These are phyloP conservation scores for Enoplolaimus lenunculus DNA, from an alignment of 2,888 invertebrate species.

Conservation along the genomic window DNA sequence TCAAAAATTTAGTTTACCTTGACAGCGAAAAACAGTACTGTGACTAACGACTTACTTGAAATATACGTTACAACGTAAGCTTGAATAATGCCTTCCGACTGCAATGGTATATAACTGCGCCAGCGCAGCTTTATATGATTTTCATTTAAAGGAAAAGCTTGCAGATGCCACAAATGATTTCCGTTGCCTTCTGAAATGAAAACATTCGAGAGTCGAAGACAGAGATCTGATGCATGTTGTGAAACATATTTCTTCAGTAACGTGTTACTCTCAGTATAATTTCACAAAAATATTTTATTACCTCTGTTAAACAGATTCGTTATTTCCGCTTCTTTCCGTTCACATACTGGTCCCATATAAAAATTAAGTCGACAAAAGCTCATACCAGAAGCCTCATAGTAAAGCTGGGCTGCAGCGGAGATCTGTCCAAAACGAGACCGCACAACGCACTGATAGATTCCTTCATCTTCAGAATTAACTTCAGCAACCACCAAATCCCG, in stretches of 20 bases:
- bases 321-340: too few relatives aligned
- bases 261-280: too few relatives aligned
- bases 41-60: too few relatives aligned
- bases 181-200: neutral
- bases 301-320: too few relatives aligned
- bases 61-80: conserved; percentile 7
- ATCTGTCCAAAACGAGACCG: conserved; percentile 8
- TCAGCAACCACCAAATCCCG: conserved; percentile 18
- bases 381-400: neutral
- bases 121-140: neutral
- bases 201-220: too few relatives aligned
- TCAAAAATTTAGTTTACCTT: too few relatives aligned
- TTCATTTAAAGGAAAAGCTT: neutral
- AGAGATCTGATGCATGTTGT: too few relatives aligned
- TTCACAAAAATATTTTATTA: too few relatives aligned
- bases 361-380: too few relatives aligned
- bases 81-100: neutral
- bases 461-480: conserved; percentile 17
- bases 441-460: conserved; percentile 22
- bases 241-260: too few relatives aligned
- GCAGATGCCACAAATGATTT: neutral
- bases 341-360: too few relatives aligned
- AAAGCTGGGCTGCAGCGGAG: conserved; percentile 3
- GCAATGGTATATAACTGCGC: neutral
- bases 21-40: too few relatives aligned